phyloP scores from a whole-genome alignment of 2,113 vertebrate genomes.

The Euleptes europaea region DNA sequence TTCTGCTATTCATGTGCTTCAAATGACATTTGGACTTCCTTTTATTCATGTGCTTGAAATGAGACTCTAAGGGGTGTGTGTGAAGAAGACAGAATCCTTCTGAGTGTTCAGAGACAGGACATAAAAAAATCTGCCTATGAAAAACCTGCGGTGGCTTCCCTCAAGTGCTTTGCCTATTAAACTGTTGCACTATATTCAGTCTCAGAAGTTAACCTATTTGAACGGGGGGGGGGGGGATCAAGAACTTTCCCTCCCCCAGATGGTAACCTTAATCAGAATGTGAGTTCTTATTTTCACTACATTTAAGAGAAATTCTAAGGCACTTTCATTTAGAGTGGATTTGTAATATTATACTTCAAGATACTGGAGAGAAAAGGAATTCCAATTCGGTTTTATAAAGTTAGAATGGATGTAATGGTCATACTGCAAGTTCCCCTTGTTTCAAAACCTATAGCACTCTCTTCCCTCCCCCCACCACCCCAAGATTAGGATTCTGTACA shows the following conservation, averaged over 20 bases:
- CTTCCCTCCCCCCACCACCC: background rate
- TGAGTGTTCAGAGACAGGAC: background rate
- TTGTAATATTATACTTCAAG: background rate
- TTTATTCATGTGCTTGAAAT: background rate
- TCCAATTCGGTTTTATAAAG: background rate
- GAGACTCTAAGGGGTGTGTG: background rate
- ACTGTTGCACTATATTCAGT: background rate
- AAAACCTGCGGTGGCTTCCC: fast-evolving
- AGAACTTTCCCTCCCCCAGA: background rate
- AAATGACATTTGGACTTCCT: background rate
- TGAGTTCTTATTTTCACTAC: background rate
- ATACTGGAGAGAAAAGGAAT: background rate
- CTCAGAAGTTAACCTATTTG: background rate
- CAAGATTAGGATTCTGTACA: background rate
- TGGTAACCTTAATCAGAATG: background rate
- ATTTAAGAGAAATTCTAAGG: too few species aligned
- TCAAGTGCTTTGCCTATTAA: fast-evolving
- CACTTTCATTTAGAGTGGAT: background rate
- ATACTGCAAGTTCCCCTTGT: background rate
- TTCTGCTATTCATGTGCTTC: background rate
- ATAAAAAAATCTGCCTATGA: background rate
- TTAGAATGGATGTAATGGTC: fast-evolving
- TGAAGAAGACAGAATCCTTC: too few species aligned
- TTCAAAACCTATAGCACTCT: background rate
- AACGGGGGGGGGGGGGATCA: fast-evolving